Evolutionary conservation across 2,797 vertebrate genomes (phyloP).

Genomic region (Sebastes baramenuke): DNA sequence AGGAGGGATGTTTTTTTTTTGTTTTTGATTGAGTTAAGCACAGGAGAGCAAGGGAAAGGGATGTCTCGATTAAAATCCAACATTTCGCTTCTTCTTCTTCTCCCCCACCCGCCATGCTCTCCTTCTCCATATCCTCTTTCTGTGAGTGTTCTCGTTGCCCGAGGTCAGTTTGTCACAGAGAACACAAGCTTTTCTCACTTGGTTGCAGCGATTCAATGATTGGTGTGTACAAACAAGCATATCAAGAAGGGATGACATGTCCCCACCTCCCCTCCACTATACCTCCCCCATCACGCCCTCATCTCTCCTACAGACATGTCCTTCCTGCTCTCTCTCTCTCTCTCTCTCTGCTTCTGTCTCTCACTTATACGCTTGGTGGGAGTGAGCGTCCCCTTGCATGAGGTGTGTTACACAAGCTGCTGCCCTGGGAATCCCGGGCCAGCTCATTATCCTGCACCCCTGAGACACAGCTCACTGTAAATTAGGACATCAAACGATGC

Average conservation of each 20-base stretch:
- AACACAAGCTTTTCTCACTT: constrained; percentile 80
- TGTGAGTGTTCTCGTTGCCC: constrained; percentile 68
- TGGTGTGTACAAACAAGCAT: constrained; percentile 78
- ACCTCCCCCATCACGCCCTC: constrained; percentile 17
- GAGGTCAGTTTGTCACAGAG: constrained; percentile 78
- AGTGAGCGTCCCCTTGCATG: constrained; percentile 56
- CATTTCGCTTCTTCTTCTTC: neutral
- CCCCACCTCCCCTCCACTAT: constrained; percentile 12
- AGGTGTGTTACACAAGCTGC: constrained; percentile 78
- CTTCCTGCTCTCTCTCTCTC: constrained; percentile 36
- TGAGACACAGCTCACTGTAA: constrained; percentile 75
- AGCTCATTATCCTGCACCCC: constrained; percentile 78
- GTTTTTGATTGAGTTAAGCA: constrained; percentile 35
- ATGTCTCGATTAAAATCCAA: constrained; percentile 55
- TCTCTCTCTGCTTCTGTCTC: constrained; percentile 26
- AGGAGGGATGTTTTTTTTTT: constrained; percentile 5
- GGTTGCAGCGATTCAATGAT: constrained; percentile 73
- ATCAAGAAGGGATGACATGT: constrained; percentile 73
- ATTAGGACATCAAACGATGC: constrained; percentile 74
- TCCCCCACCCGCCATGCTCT: constrained; percentile 26
- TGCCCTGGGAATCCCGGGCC: constrained; percentile 75
- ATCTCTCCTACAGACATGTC: constrained; percentile 57
- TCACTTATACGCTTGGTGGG: constrained; percentile 44
- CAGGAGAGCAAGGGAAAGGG: neutral
- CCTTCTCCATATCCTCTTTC: constrained; percentile 66